A percentile compares a stretch with the other conserved stretches of the same genome.
Conservation (phyloP, 2,888 invertebrate species). For the Drosophila rubida region DNA sequence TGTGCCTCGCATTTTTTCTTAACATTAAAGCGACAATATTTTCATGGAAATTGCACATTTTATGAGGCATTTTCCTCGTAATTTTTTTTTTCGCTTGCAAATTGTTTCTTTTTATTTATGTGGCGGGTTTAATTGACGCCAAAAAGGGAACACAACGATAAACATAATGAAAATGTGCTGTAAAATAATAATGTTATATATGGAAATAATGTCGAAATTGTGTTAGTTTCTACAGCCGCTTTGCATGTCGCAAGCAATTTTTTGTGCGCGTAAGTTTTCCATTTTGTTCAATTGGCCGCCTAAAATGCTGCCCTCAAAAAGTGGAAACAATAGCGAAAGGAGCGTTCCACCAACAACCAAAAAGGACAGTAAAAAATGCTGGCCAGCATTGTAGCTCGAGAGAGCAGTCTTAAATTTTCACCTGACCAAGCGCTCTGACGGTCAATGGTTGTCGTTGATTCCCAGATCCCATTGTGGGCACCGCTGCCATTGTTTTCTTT, state of each 20-base stretch:
- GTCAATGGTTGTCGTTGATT: conserved; percentile 57
- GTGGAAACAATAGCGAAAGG: conserved; percentile 28
- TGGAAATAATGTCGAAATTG: conserved; percentile 6
- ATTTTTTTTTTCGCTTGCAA: conserved; percentile 37
- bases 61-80: conserved; percentile 34
- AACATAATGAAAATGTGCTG: conserved; percentile 59
- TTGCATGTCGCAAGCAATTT: conserved; percentile 10
- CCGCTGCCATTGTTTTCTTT: conserved; percentile 48
- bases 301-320: conserved; percentile 5
- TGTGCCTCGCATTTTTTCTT: conserved; percentile 66
- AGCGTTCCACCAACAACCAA: too few relatives aligned
- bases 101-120: conserved; percentile 70
- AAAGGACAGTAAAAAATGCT: not conserved
- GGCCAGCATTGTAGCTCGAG: conserved; percentile 17
- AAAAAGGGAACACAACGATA: conserved; percentile 31
- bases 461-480: conserved; percentile 51
- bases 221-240: conserved; percentile 1
- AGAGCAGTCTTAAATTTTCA: conserved; percentile 53
- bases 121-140: conserved; percentile 66
- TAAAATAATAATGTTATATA: conserved; percentile 9
- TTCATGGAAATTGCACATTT: conserved; percentile 73
- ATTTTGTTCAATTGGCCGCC: conserved; percentile 23
- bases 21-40: conserved; percentile 69
- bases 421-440: conserved; percentile 41
- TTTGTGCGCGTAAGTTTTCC: not conserved